Evolutionary conservation across 1,140 invertebrate genomes (phyloP), one percentile per base, ranked within the genome.

Genomic region (Drosophila pruinosa): DNA sequence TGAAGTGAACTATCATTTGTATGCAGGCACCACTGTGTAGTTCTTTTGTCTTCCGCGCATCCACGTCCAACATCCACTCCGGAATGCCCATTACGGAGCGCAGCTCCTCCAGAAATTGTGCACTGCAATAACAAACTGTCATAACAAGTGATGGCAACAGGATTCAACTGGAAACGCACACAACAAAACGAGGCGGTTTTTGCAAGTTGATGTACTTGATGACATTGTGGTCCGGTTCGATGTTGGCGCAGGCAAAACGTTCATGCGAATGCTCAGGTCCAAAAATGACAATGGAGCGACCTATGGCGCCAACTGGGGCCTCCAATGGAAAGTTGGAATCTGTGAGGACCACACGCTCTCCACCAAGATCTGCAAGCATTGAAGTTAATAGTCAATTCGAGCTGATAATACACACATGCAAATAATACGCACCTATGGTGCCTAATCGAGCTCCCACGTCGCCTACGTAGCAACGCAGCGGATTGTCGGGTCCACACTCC

Each of bases 401-500:
- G 15, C 2, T 10, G 26, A 50, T 19, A 0, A 10, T 31, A n/a
- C n/a, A n/a, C n/a, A n/a, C n/a, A n/a, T n/a, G n/a, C n/a, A 19
- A 4, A 2, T 1, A 31, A 6, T 8, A 34, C 53, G 91, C 57
- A 93, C 93, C 91, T 59, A 98, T 96, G 0, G 96, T 94, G 1
- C 97, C 97, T 34, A 98, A 91, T 59, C 97, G 93, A 0, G 96
- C 94, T 1, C 97, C 96, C 41, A 98, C 91, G 91, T 99, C 98
- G 0, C 98, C 98, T n/a, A 98, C 95, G 82, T 98, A 96, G 92
- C 98, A 99, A 3, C 97, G 92, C 14, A 98, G 91, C 0, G 97
- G 97, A 88, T 97, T 97, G 91, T 96, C 95, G 0, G 95, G 93
- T 0, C 95, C 95, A 91, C 98, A 99, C 92, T 99, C 97, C 90